phyloP scores from a whole-genome alignment of 2,113 vertebrate species.

The Bolborhynchus lineola region DNA sequence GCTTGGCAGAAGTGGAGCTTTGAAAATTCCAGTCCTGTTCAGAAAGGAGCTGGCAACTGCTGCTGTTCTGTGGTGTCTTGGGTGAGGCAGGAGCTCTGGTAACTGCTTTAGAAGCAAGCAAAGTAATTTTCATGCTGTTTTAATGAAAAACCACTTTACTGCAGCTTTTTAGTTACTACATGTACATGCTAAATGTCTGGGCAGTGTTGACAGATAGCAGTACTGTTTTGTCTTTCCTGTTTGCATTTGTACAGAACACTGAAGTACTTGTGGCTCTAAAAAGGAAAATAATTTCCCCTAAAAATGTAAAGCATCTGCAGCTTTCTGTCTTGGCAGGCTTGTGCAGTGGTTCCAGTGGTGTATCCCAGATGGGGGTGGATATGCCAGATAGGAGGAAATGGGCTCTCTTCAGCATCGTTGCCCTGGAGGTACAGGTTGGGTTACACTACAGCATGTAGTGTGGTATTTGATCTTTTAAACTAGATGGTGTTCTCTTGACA shows the following conservation, averaged over 20 bases:
- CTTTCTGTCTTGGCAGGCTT: neutral
- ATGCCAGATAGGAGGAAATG: neutral
- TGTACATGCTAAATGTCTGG: neutral
- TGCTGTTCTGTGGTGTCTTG: neutral
- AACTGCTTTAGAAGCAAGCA: neutral
- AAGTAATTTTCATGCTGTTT: neutral
- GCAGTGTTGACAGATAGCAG: neutral
- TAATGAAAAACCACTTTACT: neutral
- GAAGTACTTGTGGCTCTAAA: neutral
- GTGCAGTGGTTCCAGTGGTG: neutral
- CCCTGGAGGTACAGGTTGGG: neutral
- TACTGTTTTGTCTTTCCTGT: neutral
- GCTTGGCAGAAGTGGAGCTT: neutral
- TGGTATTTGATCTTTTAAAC: neutral
- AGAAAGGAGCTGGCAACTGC: neutral
- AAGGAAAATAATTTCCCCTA: neutral
- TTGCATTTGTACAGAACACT: neutral
- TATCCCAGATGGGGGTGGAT: neutral
- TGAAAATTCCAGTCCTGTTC: conserved; percentile 33
- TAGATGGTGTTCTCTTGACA: neutral
- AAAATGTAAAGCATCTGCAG: neutral
- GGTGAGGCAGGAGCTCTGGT: neutral
- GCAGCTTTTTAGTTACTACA: neutral
- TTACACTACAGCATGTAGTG: fast-evolving
- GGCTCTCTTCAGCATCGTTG: neutral